A percentile compares a stretch with the other conserved stretches of the same genome.
Evolutionary conservation across 1,140 invertebrate genomes (phyloP).

Genomic region (Tetranychus cinnabarinus): DNA sequence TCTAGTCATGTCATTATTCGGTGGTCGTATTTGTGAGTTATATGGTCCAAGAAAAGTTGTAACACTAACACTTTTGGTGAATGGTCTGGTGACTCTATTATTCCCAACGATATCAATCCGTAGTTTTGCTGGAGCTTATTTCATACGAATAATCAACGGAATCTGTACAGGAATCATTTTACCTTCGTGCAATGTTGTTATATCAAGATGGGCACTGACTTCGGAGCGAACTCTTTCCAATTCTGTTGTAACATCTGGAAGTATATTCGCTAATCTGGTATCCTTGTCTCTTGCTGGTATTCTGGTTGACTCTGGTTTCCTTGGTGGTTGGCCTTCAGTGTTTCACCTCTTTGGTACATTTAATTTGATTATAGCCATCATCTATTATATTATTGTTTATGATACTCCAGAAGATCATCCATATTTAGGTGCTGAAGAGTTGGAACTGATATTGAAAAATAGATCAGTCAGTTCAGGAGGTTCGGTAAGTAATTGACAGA

Average conservation of each 20-base stretch:
- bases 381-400: slow-evolving; percentile 60
- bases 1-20: no score
- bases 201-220: slow-evolving; percentile 15
- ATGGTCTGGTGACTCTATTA: no score
- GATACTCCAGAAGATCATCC: slow-evolving; percentile 60
- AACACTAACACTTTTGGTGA: no score
- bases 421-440: slow-evolving; percentile 38
- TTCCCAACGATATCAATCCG: no score
- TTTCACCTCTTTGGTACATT: slow-evolving; percentile 19
- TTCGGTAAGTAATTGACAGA: not conserved
- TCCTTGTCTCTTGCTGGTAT: slow-evolving; percentile 15
- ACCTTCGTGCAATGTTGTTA: slow-evolving; percentile 20
- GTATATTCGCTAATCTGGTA: slow-evolving; percentile 17
- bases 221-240: slow-evolving; percentile 5
- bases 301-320: slow-evolving; percentile 4
- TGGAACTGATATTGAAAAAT: slow-evolving; percentile 45
- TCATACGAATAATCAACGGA: no score
- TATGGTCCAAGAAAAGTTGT: no score
- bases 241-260: slow-evolving; percentile 12
- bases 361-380: slow-evolving; percentile 50
- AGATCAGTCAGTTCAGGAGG: not conserved
- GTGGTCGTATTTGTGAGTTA: no score
- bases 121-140: no score
- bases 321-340: slow-evolving; percentile 10
- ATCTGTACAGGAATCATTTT: slow-evolving; percentile 17